Base-by-base conservation (phyloP, 2,797 vertebrate species). In the Coilia nasus region DNA sequence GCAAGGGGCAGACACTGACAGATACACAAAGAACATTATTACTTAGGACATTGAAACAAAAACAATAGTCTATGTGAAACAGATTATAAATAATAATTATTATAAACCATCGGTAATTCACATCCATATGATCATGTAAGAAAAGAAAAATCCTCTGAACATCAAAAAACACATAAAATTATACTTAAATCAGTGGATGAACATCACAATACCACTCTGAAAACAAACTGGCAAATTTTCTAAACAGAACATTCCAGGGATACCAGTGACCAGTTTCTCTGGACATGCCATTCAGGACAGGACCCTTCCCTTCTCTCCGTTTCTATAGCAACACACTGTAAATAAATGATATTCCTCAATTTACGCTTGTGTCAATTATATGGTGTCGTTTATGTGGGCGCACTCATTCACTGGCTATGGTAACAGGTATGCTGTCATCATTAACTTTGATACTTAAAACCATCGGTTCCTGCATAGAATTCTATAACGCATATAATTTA, bases 31-130 rank as follows among this genome's bases (percentile, higher is more conserved):
- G 91, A 94, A 94, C 94, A 95, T 91, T 93, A 93, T 93, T 93
- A 95, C 93, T 93, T 89, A 95, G 93, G 94, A 95, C 95, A 93
- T 94, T 94, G 93, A 94, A 94, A 92, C 93, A 95, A 95, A 95
- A 90, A 84, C 41, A 62, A 78, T 91, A 94, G 90, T 93, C 93
- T 94, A 95, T 93, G 94, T 93, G 9, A 94, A 94, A 94, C 93
- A 93, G 92, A 91, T 91, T 93, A 95, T 94, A 95, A 94, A 95
- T 95, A 94, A 95, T 71, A 93, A 94, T 62, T 4, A 62, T 44
- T 21, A 78, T 78, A 78, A 78, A 78, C 41, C 71, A 78, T 44
- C 10, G 71, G 71, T 78, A 78, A 78, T 78, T 93, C 92, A 94
- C 93, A 93, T 94, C 92, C 91, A 91, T 92, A 90, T 93, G 71